Evolutionary conservation across 2,113 vertebrate species (phyloP).

Genomic region (Gnathonemus echidnorhynchus): DNA sequence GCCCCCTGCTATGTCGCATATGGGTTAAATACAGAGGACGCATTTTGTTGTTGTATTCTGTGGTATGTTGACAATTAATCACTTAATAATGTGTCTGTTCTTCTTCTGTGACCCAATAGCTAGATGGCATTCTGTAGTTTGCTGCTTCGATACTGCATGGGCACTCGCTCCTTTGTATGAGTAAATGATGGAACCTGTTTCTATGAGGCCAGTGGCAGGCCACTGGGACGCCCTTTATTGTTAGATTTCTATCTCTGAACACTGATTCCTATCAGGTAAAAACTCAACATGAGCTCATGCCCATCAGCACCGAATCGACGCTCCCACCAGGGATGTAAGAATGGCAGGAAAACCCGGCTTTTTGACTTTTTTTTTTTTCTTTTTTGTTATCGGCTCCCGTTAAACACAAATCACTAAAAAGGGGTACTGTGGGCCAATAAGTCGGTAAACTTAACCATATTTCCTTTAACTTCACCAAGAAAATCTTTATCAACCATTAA

Average conservation of each 20-base stretch:
- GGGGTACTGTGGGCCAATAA: neutral
- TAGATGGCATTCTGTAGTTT: neutral
- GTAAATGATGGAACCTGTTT: neutral
- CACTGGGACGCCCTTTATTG: neutral
- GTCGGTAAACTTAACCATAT: too few relatives aligned
- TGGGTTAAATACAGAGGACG: neutral
- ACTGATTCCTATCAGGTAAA: slow-evolving; percentile 10
- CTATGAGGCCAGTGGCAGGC: neutral
- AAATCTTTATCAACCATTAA: too few relatives aligned
- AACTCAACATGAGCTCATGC: neutral
- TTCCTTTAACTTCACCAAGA: too few relatives aligned
- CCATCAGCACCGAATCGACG: neutral
- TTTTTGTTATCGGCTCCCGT: neutral
- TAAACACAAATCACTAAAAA: slow-evolving; percentile 7
- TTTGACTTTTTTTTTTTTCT: slow-evolving; percentile 8
- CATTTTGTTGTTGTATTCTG: neutral
- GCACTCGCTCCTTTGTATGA: neutral
- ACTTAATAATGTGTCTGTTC: neutral
- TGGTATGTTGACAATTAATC: neutral
- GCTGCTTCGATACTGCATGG: neutral
- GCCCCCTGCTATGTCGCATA: neutral
- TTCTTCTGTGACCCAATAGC: neutral
- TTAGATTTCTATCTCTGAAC: slow-evolving; percentile 6
- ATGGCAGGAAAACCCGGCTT: slow-evolving; percentile 16
- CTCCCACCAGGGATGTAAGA: slow-evolving; percentile 4